A percentile compares a stretch with the other conserved stretches of the same genome.
Evolutionary conservation across 2,113 vertebrate genomes (phyloP).

Genomic region (Hypanus sabinus): DNA sequence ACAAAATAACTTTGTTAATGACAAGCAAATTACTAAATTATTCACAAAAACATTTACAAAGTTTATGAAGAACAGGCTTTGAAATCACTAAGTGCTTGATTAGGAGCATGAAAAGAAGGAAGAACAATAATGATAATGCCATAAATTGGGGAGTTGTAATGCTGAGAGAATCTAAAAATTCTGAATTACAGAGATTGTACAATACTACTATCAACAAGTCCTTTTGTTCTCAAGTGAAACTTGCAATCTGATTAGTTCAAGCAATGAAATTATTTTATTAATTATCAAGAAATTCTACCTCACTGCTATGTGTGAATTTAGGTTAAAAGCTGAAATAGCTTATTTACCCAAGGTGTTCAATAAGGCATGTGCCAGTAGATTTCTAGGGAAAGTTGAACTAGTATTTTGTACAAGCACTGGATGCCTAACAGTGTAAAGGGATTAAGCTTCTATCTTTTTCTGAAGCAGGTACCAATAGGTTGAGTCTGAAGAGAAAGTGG

Average conservation of each 20-base stretch:
- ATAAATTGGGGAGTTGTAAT: not conserved
- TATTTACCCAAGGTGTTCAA: not conserved
- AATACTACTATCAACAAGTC: not conserved
- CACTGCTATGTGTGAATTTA: not conserved
- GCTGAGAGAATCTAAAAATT: not conserved
- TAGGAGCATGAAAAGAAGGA: not conserved
- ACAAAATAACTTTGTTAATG: not conserved
- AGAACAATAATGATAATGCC: not conserved
- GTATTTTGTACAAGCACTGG: not conserved
- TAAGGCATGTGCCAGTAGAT: not conserved
- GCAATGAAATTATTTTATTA: not conserved
- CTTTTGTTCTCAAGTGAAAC: not conserved
- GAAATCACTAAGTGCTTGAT: not conserved
- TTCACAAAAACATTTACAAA: not conserved
- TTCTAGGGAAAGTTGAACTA: not conserved
- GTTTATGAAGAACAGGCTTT: not conserved
- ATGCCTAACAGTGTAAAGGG: not conserved
- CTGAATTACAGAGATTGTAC: not conserved
- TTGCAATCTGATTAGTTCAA: not conserved
- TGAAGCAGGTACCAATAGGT: too few species aligned
- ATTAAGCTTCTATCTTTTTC: not conserved
- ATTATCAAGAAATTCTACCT: not conserved
- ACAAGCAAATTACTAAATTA: not conserved
- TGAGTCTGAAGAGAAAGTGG: not conserved
- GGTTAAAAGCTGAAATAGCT: conserved; percentile 10